phyloP scores from a whole-genome alignment of 1,140 invertebrate species.

The Tetragnatha versicolor region DNA sequence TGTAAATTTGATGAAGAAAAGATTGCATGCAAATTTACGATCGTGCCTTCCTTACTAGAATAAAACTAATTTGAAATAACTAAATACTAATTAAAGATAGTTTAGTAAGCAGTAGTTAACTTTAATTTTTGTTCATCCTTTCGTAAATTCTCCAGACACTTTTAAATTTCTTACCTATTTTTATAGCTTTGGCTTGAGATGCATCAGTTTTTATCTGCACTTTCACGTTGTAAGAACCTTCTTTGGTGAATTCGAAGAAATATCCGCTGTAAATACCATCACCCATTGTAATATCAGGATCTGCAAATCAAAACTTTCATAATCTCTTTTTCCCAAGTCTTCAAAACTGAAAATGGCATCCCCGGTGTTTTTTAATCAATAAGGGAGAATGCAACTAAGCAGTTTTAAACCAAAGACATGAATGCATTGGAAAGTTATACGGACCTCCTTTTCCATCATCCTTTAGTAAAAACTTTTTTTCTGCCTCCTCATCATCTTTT shows the following conservation, averaged over 20 bases:
- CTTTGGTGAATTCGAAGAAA: slow-evolving; percentile 7
- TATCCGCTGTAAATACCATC: slow-evolving; percentile 56
- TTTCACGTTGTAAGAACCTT: neutral
- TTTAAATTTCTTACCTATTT: slow-evolving; percentile 10
- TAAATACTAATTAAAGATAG: neutral
- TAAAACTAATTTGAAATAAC: neutral
- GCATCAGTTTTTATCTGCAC: neutral
- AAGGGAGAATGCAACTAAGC: too few relatives aligned
- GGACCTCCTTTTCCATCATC: slow-evolving; percentile 40
- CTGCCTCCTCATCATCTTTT: neutral
- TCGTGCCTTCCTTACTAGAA: neutral
- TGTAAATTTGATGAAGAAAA: neutral
- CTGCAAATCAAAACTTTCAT: slow-evolving; percentile 2
- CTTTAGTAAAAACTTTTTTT: neutral
- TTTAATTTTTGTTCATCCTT: too few relatives aligned
- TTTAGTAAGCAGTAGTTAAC: too few relatives aligned
- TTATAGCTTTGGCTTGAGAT: neutral
- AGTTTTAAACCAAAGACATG: too few relatives aligned
- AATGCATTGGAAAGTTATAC: too few relatives aligned
- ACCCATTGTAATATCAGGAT: slow-evolving; percentile 52
- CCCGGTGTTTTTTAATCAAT: too few relatives aligned
- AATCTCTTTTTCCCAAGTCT: too few relatives aligned
- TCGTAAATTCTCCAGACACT: too few relatives aligned
- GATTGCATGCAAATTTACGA: neutral
- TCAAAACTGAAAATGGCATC: too few relatives aligned